Conservation (phyloP, 2,113 vertebrate genomes). For the Eonycteris spelaea region DNA sequence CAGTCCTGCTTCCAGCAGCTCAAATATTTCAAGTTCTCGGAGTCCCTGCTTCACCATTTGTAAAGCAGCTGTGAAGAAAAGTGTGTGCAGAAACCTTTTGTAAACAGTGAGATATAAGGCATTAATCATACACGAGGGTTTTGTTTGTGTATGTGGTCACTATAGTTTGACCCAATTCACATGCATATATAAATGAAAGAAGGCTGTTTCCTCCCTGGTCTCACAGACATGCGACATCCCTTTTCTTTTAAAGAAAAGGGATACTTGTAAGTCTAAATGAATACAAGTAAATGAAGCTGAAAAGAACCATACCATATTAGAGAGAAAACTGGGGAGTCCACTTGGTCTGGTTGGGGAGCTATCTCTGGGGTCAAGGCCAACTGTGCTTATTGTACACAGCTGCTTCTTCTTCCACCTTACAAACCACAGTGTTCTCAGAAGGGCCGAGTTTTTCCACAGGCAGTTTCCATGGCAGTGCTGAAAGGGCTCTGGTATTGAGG, state of each 20-base stretch:
- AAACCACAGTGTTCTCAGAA: constrained; percentile 2
- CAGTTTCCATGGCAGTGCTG: background rate
- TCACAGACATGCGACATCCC: background rate
- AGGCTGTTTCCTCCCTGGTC: background rate
- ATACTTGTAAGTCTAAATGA: background rate
- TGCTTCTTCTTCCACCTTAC: background rate
- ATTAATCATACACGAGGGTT: background rate
- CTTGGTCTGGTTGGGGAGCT: background rate
- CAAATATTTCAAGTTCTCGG: background rate
- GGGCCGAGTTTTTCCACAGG: background rate
- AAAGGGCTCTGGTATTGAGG: background rate
- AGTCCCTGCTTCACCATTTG: background rate
- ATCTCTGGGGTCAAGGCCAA: background rate
- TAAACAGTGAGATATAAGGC: background rate
- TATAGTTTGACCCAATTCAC: background rate
- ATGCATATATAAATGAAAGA: background rate
- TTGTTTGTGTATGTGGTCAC: background rate
- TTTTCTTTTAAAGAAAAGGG: background rate
- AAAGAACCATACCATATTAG: background rate
- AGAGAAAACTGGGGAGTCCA: background rate
- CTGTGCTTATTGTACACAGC: background rate
- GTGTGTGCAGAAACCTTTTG: background rate
- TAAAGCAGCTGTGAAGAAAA: constrained; percentile 6
- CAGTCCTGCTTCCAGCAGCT: constrained; percentile 8
- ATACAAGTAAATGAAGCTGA: background rate